Evolutionary conservation across 2,888 invertebrate species (phyloP).

Genomic region (Tortrix viridana): DNA sequence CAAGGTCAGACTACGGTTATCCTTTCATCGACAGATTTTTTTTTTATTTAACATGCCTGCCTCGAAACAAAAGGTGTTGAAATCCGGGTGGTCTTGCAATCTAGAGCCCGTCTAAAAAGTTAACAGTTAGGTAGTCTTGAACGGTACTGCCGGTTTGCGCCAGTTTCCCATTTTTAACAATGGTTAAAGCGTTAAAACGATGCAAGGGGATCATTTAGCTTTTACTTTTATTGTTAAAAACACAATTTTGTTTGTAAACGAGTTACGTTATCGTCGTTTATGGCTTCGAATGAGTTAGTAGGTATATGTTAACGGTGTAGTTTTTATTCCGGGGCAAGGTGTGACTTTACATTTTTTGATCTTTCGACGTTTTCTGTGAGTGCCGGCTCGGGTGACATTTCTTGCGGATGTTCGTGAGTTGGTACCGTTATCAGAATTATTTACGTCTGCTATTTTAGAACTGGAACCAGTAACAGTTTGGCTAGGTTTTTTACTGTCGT

Average conservation of each 20-base stretch:
- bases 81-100: conserved; percentile 35
- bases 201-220: conserved; percentile 9
- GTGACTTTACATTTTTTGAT: conserved; percentile 20
- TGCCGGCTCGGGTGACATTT: conserved; percentile 19
- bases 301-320: conserved; percentile 27
- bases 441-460: conserved; percentile 26
- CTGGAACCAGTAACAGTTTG: conserved; percentile 16
- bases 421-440: conserved; percentile 28
- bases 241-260: conserved; percentile 13
- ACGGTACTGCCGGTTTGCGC: conserved; percentile 26
- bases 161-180: conserved; percentile 23
- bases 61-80: conserved; percentile 32
- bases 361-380: conserved; percentile 5
- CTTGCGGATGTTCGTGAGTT: conserved; percentile 24
- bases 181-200: conserved; percentile 12
- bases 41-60: conserved; percentile 1
- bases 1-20: too few relatives aligned
- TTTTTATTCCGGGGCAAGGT: conserved; percentile 13
- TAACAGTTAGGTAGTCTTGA: conserved; percentile 26
- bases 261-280: conserved; percentile 25
- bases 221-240: conserved; percentile 22
- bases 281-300: conserved; percentile 12
- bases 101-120: conserved; percentile 28
- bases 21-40: too few relatives aligned
- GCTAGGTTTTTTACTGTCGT: conserved; percentile 17